Evolutionary conservation across 1,140 invertebrate species (phyloP), one percentile per base, ranked within the genome.

Genomic region (Caenorhabditis brenneri): DNA sequence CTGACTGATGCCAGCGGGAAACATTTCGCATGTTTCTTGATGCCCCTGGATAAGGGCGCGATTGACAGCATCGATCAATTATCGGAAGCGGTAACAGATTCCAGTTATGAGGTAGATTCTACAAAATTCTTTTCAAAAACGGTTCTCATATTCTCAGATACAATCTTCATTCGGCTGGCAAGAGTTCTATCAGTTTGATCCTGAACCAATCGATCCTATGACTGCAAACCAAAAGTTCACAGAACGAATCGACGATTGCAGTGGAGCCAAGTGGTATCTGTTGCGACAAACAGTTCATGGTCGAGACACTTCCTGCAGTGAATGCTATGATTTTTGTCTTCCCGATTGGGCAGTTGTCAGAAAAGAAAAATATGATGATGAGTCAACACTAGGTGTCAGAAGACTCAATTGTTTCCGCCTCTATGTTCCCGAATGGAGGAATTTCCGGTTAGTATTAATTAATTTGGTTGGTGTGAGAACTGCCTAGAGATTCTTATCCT

Each of bases 291-390:
- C 86, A 49, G 89, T 90, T 27, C 86, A 91, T 55, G 88, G 88
- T 12, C 83, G 80, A 87, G 89, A 89, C 51, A 80, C 78, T 19
- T 87, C 88, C 48, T 90, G 89, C 79, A 85, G 81, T 36, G 84
- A 86, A 24, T 90, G 89, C 79, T 90, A 90, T 31, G 89, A 90
- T 55, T 90, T 90, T 42, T 90, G 89, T 79, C 81, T 90, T 5
- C 89, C 89, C 10, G 89, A 90, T 79, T 90, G 90, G 80, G 90
- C 89, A 16, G 87, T 90, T 27, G 88, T 87, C 46, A 55, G 89
- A 39, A 85, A 88, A 24, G 86, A 90, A 79, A 91, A 91, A 80
- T 90, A 90, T 55, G 89, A 91, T 22, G 82, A 85, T 48, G 55
- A 88, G 42, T 51, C 69, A 6, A 83, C 82, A n/a, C 24, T 85